A percentile compares a stretch with the other conserved stretches of the same genome.
Evolutionary conservation across 2,888 invertebrate species (phyloP).

Genomic region (Panzeria rudis): DNA sequence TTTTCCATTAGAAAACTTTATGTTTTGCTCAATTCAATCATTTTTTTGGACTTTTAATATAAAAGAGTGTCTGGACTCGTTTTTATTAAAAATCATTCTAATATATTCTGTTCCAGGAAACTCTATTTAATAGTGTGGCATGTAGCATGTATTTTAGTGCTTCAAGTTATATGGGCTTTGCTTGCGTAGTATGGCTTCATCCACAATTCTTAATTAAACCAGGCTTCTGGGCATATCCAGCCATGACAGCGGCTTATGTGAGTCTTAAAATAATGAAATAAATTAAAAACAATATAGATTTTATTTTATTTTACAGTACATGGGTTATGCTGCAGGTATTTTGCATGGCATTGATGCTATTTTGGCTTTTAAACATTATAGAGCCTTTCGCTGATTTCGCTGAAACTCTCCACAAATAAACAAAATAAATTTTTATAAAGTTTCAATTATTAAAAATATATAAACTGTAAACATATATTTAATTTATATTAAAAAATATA

Average conservation of each 20-base stretch:
- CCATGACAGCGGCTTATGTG: conserved; percentile 94
- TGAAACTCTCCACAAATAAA: conserved; percentile 76
- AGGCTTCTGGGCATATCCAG: conserved; percentile 93
- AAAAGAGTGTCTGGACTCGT: not conserved
- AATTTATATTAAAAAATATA: not conserved
- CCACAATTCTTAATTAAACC: conserved; percentile 89
- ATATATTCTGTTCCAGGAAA: conserved; percentile 86
- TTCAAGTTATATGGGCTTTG: conserved; percentile 91
- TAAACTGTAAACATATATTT: conserved; percentile 39
- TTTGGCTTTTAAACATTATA: conserved; percentile 88
- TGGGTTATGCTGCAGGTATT: conserved; percentile 90
- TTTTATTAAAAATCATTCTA: not conserved
- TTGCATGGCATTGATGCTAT: conserved; percentile 92
- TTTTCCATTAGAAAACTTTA: too few species aligned
- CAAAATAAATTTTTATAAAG: not conserved
- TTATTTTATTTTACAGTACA: conserved; percentile 85
- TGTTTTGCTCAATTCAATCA: too few species aligned
- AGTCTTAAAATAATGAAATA: conserved; percentile 83
- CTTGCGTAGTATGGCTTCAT: conserved; percentile 90
- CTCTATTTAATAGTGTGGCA: conserved; percentile 90
- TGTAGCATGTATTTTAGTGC: conserved; percentile 91
- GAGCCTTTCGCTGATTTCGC: conserved; percentile 86
- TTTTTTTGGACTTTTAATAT: not conserved
- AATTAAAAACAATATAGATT: not conserved
- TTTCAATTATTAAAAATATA: conserved; percentile 35